phyloP scores from a whole-genome alignment of 2,113 vertebrate species.

The Jacana jacana region DNA sequence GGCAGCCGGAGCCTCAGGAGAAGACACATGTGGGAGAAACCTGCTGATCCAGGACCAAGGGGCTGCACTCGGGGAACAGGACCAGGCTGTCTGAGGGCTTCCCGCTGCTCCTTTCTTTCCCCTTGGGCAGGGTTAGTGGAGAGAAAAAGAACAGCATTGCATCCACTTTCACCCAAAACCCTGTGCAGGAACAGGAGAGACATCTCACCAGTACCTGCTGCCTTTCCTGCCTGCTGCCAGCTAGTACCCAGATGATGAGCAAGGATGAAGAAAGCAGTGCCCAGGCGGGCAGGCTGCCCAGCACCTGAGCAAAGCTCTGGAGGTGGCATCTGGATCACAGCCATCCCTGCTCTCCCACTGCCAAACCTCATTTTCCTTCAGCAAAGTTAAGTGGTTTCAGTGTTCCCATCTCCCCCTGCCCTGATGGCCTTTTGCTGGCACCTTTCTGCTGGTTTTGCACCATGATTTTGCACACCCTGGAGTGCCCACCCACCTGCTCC shows the following conservation, averaged over 20 bases:
- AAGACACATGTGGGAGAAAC: rapidly evolving
- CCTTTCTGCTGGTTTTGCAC: neutral
- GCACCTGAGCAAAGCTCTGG: neutral
- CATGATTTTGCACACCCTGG: rapidly evolving
- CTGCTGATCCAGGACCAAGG: neutral
- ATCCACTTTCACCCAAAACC: neutral
- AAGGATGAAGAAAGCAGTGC: neutral
- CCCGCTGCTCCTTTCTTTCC: neutral
- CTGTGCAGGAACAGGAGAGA: rapidly evolving
- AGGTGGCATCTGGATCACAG: neutral
- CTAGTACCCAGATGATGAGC: neutral
- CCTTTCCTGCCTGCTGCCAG: neutral
- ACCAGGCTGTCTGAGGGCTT: neutral
- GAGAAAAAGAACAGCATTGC: neutral
- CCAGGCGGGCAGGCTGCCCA: neutral
- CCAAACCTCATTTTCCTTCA: neutral
- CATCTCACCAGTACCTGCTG: neutral
- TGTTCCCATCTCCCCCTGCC: neutral
- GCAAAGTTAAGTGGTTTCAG: neutral
- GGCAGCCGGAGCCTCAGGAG: neutral
- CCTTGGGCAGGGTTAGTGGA: neutral
- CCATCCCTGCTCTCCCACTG: neutral
- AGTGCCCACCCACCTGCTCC: neutral
- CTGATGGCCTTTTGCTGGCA: rapidly evolving
- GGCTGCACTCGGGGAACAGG: rapidly evolving